phyloP scores from a whole-genome alignment of 92 coral and sea anemone species.

The Bergia puertoricense region DNA sequence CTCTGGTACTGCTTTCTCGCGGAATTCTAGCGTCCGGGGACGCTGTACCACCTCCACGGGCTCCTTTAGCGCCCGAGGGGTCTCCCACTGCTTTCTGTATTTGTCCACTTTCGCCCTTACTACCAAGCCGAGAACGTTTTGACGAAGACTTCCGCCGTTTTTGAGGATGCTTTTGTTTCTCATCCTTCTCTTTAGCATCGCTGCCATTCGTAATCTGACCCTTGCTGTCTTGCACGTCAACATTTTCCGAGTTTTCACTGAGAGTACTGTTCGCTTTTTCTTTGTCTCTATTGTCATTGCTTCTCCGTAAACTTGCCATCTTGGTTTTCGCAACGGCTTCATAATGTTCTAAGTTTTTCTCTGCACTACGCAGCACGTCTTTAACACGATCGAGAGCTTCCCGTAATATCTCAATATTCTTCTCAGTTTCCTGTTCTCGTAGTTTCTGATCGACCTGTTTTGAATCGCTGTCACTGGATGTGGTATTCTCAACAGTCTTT shows the following conservation, averaged over 20 bases:
- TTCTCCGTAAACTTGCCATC: slow-evolving; percentile 15
- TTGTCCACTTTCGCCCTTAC: slow-evolving; percentile 22
- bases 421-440: slow-evolving; percentile 3
- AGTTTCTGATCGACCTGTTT: not conserved
- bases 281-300: not conserved
- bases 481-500: not conserved
- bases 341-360: slow-evolving; percentile 33
- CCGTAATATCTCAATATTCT: slow-evolving; percentile 26
- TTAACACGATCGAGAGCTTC: slow-evolving; percentile 51
- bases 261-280: not conserved
- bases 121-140: slow-evolving; percentile 1
- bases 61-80: slow-evolving; percentile 33
- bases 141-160: slow-evolving; percentile 3
- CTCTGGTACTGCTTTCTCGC: not conserved
- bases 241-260: not conserved
- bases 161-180: slow-evolving; percentile 1
- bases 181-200: not conserved
- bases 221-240: not conserved
- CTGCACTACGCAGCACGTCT: slow-evolving; percentile 36
- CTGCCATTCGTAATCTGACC: not conserved
- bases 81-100: not conserved
- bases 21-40: not conserved
- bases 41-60: not conserved
- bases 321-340: slow-evolving; percentile 25
- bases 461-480: not conserved